Percentiles rank a stretch among this genome's conserved stretches.
These are phyloP conservation scores for Operophtera brumata DNA, from an alignment of 2,888 invertebrate species.

Conservation along the genomic window DNA sequence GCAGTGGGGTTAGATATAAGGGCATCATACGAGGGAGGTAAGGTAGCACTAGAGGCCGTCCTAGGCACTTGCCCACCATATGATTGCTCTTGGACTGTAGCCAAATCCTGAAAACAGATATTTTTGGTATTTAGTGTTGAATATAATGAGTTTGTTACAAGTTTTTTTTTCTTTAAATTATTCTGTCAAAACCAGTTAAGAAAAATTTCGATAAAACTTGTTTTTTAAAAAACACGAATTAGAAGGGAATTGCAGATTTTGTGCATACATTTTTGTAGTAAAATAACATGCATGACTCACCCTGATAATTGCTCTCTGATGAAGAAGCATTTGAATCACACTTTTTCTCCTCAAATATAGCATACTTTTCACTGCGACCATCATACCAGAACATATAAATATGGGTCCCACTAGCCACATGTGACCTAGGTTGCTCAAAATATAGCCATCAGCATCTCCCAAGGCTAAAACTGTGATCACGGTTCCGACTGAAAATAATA, in stretches of 20 bases:
- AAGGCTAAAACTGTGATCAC: slow-evolving; percentile 83
- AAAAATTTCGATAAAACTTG: background rate
- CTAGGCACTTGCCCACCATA: slow-evolving; percentile 76
- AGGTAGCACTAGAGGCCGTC: slow-evolving; percentile 80
- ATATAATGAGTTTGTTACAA: background rate
- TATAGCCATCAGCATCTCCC: slow-evolving; percentile 81
- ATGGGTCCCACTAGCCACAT: slow-evolving; percentile 86
- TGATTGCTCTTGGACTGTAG: slow-evolving; percentile 78
- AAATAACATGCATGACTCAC: slow-evolving; percentile 58
- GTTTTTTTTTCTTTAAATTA: background rate
- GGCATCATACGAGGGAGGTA: slow-evolving; percentile 83
- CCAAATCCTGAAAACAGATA: slow-evolving; percentile 75
- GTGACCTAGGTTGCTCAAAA: slow-evolving; percentile 82
- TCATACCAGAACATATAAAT: slow-evolving; percentile 84
- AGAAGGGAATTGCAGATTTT: background rate
- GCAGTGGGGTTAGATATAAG: slow-evolving; percentile 69
- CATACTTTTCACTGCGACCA: slow-evolving; percentile 85
- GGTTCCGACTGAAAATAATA: slow-evolving; percentile 82
- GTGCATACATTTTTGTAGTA: background rate
- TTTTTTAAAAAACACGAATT: slow-evolving; percentile 11
- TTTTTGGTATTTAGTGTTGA: background rate
- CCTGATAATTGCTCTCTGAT: slow-evolving; percentile 82
- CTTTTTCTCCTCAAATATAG: slow-evolving; percentile 83
- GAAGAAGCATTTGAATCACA: slow-evolving; percentile 83
- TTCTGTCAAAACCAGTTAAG: background rate